Evolutionary conservation across 1,140 invertebrate species (phyloP).

Genomic region (Pristionchus pacificus): DNA sequence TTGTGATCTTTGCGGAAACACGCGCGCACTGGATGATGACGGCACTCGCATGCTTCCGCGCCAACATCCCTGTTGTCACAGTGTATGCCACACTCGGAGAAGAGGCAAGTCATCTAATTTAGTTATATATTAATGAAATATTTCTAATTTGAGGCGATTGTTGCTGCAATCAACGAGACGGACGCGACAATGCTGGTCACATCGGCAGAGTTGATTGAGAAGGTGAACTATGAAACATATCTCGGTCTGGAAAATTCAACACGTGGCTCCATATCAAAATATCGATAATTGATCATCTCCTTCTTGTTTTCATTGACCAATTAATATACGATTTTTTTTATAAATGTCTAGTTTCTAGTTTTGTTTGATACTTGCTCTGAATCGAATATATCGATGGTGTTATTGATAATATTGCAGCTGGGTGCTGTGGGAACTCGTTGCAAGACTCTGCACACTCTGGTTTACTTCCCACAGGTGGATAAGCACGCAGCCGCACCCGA

Average conservation of each 20-base stretch:
- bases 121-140: background rate
- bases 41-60: conserved; percentile 86
- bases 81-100: conserved; percentile 93
- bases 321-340: too few relatives aligned
- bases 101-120: conserved; percentile 4
- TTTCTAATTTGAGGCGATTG: conserved; percentile 15
- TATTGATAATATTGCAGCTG: background rate
- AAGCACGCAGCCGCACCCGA: conserved; percentile 4
- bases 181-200: conserved; percentile 30
- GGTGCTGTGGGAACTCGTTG: conserved; percentile 26
- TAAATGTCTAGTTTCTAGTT: too few relatives aligned
- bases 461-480: conserved; percentile 26
- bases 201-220: conserved; percentile 23
- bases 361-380: too few relatives aligned
- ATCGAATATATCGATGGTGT: background rate
- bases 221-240: too few relatives aligned
- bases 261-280: too few relatives aligned
- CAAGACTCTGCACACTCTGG: conserved; percentile 20
- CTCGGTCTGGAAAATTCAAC: too few relatives aligned
- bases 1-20: conserved; percentile 94
- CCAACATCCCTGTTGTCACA: conserved; percentile 86
- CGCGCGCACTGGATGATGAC: conserved; percentile 93
- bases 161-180: conserved; percentile 23
- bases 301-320: too few relatives aligned
- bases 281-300: too few relatives aligned